These are phyloP conservation scores for Isoperla grammatica DNA, from an alignment of 2,888 invertebrate species.

Conservation along the genomic window DNA sequence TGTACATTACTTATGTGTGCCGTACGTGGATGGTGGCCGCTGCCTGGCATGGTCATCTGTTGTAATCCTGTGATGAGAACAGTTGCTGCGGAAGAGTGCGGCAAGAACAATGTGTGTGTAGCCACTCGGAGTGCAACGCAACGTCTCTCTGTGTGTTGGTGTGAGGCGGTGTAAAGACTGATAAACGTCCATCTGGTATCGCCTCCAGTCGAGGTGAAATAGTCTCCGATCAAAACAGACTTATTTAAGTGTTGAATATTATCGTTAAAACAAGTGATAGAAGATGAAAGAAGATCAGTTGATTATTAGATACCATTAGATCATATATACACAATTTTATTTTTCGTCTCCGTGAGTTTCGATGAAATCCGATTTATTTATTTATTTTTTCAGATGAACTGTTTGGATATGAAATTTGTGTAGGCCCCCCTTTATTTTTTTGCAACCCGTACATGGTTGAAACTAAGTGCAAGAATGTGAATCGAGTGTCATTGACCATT, in stretches of 20 bases:
- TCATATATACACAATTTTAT: neutral
- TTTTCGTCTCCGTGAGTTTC: neutral
- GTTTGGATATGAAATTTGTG: neutral
- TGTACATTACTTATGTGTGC: constrained; percentile 32
- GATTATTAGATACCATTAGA: constrained; percentile 7
- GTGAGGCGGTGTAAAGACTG: constrained; percentile 18
- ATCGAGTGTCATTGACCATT: constrained; percentile 17
- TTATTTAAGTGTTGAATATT: constrained; percentile 7
- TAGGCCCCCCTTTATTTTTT: neutral
- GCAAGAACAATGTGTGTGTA: constrained; percentile 14
- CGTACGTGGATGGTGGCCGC: constrained; percentile 26
- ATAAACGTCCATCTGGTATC: constrained; percentile 2
- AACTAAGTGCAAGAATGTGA: constrained; percentile 3
- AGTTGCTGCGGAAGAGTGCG: constrained; percentile 27
- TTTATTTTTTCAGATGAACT: neutral
- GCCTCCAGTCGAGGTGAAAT: neutral
- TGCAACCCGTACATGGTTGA: constrained; percentile 4
- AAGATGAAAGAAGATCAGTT: neutral
- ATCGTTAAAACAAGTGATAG: constrained; percentile 6
- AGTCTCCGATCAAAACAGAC: neutral
- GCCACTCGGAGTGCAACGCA: constrained; percentile 12
- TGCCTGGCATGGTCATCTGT: constrained; percentile 25
- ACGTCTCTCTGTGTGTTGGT: constrained; percentile 16
- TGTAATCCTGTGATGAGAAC: constrained; percentile 27
- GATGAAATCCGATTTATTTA: neutral